Conservation (phyloP, 2,888 invertebrate species). For the Leptopilina myrica region DNA sequence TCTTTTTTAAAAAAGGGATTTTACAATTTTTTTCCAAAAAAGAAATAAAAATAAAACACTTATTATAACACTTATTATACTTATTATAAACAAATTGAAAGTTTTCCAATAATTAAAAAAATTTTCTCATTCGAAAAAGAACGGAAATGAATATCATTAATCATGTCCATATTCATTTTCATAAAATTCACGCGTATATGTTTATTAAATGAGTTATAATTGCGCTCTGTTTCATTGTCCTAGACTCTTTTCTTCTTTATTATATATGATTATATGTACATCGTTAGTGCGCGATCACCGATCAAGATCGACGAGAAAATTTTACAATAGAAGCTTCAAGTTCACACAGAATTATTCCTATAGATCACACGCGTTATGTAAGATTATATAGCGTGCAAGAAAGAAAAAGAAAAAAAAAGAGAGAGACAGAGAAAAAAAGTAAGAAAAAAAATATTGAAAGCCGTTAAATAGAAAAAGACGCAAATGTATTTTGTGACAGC, state of each 20-base stretch:
- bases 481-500: not conserved
- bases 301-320: slow-evolving; percentile 20
- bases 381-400: slow-evolving; percentile 28
- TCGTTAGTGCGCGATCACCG: slow-evolving; percentile 23
- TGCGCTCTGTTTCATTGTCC: slow-evolving; percentile 24
- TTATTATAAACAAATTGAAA: not conserved
- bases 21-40: too few species aligned
- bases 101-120: not conserved
- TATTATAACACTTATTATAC: slow-evolving; percentile 9
- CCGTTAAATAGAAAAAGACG: slow-evolving; percentile 2
- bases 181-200: slow-evolving; percentile 21
- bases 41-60: not conserved
- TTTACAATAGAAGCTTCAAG: slow-evolving; percentile 20
- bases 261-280: not conserved
- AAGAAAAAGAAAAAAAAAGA: not conserved
- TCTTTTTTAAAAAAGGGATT: too few species aligned
- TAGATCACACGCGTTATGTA: slow-evolving; percentile 25
- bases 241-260: slow-evolving; percentile 27
- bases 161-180: not conserved
- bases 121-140: not conserved
- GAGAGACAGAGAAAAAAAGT: not conserved
- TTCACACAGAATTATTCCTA: slow-evolving; percentile 17
- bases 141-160: slow-evolving; percentile 20
- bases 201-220: slow-evolving; percentile 31
- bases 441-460: too few species aligned